Percentiles rank a stretch among this genome's conserved stretches.
Evolutionary conservation across 2,113 vertebrate genomes (phyloP).

Genomic region (Etia nguti): DNA sequence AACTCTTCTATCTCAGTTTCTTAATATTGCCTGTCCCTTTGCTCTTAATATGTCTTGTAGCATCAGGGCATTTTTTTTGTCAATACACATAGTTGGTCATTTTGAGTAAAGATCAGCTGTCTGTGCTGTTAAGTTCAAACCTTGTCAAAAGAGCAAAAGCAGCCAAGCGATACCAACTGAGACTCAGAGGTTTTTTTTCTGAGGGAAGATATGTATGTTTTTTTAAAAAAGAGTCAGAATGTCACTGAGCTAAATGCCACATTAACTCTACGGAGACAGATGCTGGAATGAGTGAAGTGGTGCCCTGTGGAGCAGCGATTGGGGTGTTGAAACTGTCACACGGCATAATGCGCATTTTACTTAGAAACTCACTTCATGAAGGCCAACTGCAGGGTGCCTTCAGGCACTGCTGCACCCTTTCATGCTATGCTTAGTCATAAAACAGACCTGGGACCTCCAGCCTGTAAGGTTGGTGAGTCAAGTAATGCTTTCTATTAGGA

Average conservation of each 20-base stretch:
- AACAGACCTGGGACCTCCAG: constrained; percentile 27
- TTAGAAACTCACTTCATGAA: constrained; percentile 39
- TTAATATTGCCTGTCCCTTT: neutral
- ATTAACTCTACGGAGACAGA: constrained; percentile 52
- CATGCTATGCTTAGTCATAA: constrained; percentile 45
- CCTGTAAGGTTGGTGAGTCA: constrained; percentile 28
- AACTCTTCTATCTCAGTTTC: neutral
- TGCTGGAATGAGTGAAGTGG: constrained; percentile 39
- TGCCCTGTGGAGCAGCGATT: constrained; percentile 38
- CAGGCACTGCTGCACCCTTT: constrained; percentile 27
- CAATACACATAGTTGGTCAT: neutral
- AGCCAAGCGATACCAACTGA: neutral
- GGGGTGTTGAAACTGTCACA: constrained; percentile 54
- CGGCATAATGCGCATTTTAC: constrained; percentile 47
- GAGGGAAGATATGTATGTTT: constrained; percentile 14
- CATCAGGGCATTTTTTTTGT: neutral
- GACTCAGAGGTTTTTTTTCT: neutral
- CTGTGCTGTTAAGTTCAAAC: neutral
- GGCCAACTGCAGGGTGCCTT: constrained; percentile 43
- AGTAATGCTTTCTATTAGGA: constrained; percentile 24
- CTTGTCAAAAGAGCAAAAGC: constrained; percentile 3
- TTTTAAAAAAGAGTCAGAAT: constrained; percentile 5
- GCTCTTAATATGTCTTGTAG: neutral
- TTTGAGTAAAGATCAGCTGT: neutral
- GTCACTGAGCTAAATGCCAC: constrained; percentile 63